Base-by-base conservation (phyloP, 2,113 vertebrate genomes). In the Perognathus longimembris region DNA sequence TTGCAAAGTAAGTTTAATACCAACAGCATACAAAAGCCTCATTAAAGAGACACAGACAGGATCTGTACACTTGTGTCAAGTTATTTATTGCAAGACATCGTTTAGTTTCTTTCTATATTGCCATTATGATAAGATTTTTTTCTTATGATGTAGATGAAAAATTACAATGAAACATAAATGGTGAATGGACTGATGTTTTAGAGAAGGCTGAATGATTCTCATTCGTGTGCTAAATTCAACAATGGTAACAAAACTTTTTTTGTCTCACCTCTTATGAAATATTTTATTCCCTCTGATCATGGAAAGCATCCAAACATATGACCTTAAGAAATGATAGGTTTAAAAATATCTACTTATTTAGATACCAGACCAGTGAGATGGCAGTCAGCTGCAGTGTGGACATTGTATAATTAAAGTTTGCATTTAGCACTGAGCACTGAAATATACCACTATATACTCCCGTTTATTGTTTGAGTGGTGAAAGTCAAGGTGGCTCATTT, bases 61-160 rank as follows among this genome's bases (percentile, higher is more conserved):
- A 76, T n/a, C n/a, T 24, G 14, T 92, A 93, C 95, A 94, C 87
- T 67, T 0, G 1, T 50, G 92, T 30, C 20, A 85, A 92, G 40
- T 7, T 54, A 80, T 91, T 92, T 30, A 95, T 64, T 79, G 17
- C 90, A 96, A 94, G 85, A 9, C 24, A 59, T 10, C 87, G 17
- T 15, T 63, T 54, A 92, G 3, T 70, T 57, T 95, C 92, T 64
- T 66, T 83, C 69, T 78, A 90, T 40, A 92, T 36, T 95, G 11
- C n/a, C 94, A 54, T 95, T 96, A 96, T 92, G 64, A 85, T 90
- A 78, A 0, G 0, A 18, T 88, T 89, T 54, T 96, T 93, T 87
- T 97, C 97, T 50, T 92, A 54, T 95, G 80, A 91, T 36, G 93
- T 26, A 69, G 12, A 32, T 7, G 50, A 38, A 34, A 77, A 73